phyloP scores from a whole-genome alignment of 2,888 invertebrate genomes.

The Dolichopus griseipennis region DNA sequence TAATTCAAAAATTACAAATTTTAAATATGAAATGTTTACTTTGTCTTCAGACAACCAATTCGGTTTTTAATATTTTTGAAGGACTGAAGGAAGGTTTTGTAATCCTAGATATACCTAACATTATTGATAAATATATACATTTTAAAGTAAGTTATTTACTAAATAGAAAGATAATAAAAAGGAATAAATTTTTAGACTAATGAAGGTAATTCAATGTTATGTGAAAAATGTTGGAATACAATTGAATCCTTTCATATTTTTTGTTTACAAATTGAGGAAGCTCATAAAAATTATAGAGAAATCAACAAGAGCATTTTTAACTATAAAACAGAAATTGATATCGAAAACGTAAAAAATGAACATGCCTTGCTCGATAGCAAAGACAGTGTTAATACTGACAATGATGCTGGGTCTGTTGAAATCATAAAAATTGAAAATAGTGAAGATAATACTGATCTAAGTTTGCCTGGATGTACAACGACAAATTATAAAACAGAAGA shows the following conservation, averaged over 20 bases:
- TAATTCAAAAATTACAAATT: no score
- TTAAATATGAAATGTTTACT: not conserved
- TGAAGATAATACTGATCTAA: no score
- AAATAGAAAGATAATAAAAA: not conserved
- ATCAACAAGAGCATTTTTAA: not conserved
- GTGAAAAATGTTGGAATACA: constrained; percentile 36
- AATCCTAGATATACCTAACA: not conserved
- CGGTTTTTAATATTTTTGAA: not conserved
- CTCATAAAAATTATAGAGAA: constrained; percentile 24
- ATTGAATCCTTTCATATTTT: constrained; percentile 37
- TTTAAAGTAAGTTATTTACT: not conserved
- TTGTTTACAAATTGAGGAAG: constrained; percentile 35
- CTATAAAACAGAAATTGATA: not conserved
- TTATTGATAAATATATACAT: not conserved
- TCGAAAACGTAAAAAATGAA: no score
- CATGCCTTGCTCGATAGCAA: no score
- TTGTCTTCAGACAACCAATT: not conserved
- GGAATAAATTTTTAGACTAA: not conserved
- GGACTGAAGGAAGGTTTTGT: not conserved
- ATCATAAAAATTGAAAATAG: no score
- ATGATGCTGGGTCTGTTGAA: no score
- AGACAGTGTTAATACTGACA: not conserved
- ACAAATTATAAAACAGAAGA: no score
- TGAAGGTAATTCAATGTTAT: constrained; percentile 22
- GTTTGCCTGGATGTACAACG: no score